phyloP scores from a whole-genome alignment of 2,797 vertebrate species.

The Mycteria americana region DNA sequence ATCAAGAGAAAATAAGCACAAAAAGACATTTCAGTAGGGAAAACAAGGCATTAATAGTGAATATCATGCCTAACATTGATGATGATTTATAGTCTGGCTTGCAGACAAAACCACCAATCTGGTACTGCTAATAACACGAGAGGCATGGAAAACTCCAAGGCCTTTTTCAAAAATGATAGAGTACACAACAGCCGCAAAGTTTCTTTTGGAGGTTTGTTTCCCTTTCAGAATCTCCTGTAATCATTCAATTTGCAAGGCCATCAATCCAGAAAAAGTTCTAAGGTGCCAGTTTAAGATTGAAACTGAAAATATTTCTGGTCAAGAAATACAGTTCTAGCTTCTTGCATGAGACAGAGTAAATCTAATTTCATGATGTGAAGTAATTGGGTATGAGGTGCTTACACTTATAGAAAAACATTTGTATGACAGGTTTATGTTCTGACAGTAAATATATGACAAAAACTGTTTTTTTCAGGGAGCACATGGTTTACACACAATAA shows the following conservation, averaged over 20 bases:
- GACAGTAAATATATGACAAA: conserved; percentile 38
- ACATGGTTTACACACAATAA: background rate
- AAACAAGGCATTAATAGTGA: conserved; percentile 61
- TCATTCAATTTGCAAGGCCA: conserved; percentile 21
- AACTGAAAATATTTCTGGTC: conserved; percentile 12
- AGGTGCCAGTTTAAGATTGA: background rate
- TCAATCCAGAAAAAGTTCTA: background rate
- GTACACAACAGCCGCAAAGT: background rate
- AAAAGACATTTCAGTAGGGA: conserved; percentile 60
- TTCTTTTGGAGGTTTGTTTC: conserved; percentile 34
- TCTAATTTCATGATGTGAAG: conserved; percentile 44
- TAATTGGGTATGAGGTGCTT: conserved; percentile 29
- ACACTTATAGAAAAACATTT: conserved; percentile 43
- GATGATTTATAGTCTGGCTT: conserved; percentile 67
- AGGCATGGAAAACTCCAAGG: conserved; percentile 44
- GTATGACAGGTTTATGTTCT: conserved; percentile 48
- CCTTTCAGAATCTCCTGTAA: conserved; percentile 28
- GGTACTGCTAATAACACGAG: conserved; percentile 24
- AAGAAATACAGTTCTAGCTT: background rate
- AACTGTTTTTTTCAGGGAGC: background rate
- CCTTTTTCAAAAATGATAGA: conserved; percentile 28
- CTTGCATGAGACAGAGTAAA: conserved; percentile 6
- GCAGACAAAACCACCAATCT: conserved; percentile 53
- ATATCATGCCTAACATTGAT: conserved; percentile 38
- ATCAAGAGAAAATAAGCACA: conserved; percentile 65